Conservation (phyloP, 2,113 vertebrate genomes). For the Semicossyphus pulcher region DNA sequence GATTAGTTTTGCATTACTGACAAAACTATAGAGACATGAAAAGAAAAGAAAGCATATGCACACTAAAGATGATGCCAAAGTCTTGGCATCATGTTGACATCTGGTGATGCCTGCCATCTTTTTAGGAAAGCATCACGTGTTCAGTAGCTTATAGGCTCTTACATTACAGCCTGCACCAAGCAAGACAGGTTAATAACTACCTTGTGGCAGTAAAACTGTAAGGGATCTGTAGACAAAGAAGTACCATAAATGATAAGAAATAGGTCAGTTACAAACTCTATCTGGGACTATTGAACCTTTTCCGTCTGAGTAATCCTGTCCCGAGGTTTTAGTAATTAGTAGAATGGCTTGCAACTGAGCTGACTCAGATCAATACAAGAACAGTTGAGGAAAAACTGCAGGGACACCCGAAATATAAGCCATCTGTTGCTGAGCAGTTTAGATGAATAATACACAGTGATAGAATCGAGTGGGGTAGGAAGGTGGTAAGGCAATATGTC, state of each 20-base stretch:
- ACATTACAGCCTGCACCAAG: too few relatives aligned
- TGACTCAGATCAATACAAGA: slow-evolving; percentile 33
- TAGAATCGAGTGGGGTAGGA: slow-evolving; percentile 45
- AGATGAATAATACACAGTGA: slow-evolving; percentile 61
- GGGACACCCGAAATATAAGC: slow-evolving; percentile 20
- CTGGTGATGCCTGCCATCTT: neutral
- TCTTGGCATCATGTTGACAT: neutral
- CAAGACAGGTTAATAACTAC: too few relatives aligned
- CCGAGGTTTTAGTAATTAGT: slow-evolving; percentile 3
- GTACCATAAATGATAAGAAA: neutral
- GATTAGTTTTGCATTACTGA: too few relatives aligned
- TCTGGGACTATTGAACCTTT: slow-evolving; percentile 11
- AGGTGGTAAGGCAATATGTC: slow-evolving; percentile 46
- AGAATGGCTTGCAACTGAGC: slow-evolving; percentile 20
- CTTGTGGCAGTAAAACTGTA: too few relatives aligned
- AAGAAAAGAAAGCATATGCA: too few relatives aligned
- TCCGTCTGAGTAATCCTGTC: slow-evolving; percentile 11
- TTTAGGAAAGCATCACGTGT: neutral
- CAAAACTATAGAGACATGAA: too few relatives aligned
- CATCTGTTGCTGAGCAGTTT: slow-evolving; percentile 57
- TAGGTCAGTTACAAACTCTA: neutral
- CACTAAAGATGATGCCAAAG: too few relatives aligned
- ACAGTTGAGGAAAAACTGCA: neutral
- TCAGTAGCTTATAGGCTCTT: neutral
- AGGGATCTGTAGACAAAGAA: neutral